Evolutionary conservation across 2,797 vertebrate species (phyloP), one percentile per base, ranked within the genome.

Genomic region (Microctenopoma steveboyesi): DNA sequence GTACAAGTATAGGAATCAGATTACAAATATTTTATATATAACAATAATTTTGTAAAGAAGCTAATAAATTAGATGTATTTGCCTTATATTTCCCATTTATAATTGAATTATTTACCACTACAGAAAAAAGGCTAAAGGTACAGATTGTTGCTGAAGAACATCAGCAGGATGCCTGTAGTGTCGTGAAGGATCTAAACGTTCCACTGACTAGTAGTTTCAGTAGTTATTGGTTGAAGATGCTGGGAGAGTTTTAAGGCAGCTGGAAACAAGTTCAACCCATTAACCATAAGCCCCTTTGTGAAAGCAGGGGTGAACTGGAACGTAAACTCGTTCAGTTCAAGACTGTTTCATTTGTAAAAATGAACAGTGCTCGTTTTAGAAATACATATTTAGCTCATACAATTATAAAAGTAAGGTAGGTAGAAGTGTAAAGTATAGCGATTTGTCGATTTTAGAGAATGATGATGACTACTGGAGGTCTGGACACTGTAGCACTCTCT

Each of bases 261-360:
- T 6, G 0, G 43, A 72, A 83, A 80, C 81, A 15, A 52, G 56
- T 76, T 62, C 15, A 52, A 69, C 73, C 46, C 63, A 79, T 61
- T 76, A 7, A 46, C 18, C 33, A 39, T 48, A 35, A 69, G 25
- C 49, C 50, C 37, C 65, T 52, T 63, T 1, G 40, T 59, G 50
- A 67, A 50, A 60, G 4, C 12, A 18, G 3, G 52, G 30, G 13
- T 52, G 45, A 18, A 56, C 39, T 10, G 45, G 7, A 66, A 62
- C 57, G 27, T 45, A 48, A 46, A 33, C 27, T 35, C 3, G 52
- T 47, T 4, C 7, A 39, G 16, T 3, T 4, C 3, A 46, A 5
- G 14, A 37, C 16, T 16, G 10, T 37, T 55, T 22, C n/a, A n/a
- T 37, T 18, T 54, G 5, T 67, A 15, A 49, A 48, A 42, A 37